Evolutionary conservation across 2,113 vertebrate species (phyloP), one percentile per base, ranked within the genome.

Genomic region (Labrus mixtus): DNA sequence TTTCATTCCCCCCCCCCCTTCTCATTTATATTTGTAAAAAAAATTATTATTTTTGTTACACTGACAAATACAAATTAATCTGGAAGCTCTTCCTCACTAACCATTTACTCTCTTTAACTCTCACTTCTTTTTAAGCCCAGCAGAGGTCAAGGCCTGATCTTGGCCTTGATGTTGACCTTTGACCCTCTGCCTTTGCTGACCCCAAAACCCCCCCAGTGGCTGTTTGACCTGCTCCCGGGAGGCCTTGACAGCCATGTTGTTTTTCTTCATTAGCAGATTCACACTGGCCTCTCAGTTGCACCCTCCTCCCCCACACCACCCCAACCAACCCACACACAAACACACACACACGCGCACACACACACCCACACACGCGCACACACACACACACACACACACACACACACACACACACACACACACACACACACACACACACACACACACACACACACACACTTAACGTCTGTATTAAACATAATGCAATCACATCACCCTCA

Each of bases 231-330:
- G 76, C 89, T 92, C 83, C 85, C 88, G 92, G 92, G 91, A 91
- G 79, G 82, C 79, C 76, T 54, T 55, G 69, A 83, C 81, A 85
- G 86, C 54, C 20, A 23, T 80, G 86, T 89, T 83, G 83, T 93
- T 93, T 91, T 88, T 91, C 80, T 88, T 95, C 91, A 93, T 94
- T 95, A 93, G 68, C 79, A 63, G 78, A 71, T 73, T 91, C 83
- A 59, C 73, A 48, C 72, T 91, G 85, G 87, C 86, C 85, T 83
- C 69, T 77, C 64, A 76, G 77, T 77, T 56, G 78, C 77, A 65
- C 74, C 76, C 71, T 56, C 74, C 56, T 69, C 67, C 58, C 67
- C 56, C 51, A 3, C 11, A 37, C 78, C 6, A 41, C 29, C 4
- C 29, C 29, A 3, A 4, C 29, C 29, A 3, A 33, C 29, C 6